Base-by-base conservation (phyloP, 2,888 invertebrate genomes). In the Xestobium rufovillosum region DNA sequence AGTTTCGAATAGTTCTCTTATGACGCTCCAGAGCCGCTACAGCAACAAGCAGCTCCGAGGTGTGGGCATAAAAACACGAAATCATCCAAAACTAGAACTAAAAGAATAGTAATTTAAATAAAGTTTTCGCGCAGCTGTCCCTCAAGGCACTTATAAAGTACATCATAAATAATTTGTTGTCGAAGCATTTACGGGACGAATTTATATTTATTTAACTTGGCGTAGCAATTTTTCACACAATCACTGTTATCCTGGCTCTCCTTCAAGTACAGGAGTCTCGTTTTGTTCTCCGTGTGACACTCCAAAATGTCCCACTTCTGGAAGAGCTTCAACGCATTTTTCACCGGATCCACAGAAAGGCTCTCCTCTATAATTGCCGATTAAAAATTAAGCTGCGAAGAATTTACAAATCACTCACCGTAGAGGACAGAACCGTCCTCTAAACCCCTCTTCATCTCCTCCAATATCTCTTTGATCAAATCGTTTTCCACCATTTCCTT, bases 221-320 rank as follows among this genome's bases (percentile, higher is more conserved):
- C 47, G 38, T 60, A 60, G 27, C 65, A 36, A 19, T 6, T 8
- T 11, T 44, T 52, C 3, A 63, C 55, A 33, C 57, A 49, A 15
- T 58, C 60, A 9, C 47, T 46, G 43, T 61, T 52, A 38, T 65
- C 63, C 26, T 59, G 49, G 14, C 49, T 42, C 34, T 65, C 63
- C 43, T 56, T 54, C 17, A 66, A 43, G 43, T 63, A 66, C 45
- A 60, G 63, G 27, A 65, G 41, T 36, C 59, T 49, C 34, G 61
- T 35, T 47, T 60, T 65, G 33, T 59, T 59, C 45, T 66, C 62
- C n/a, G 52, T 51, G 40, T 65, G 61, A 38, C 63, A 60, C 46
- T 88, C 83, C 17, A 92, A 56, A 8, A 88, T 77, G 46, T 80
- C 80, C 83, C 87, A 85, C 51, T 83, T 83, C 46, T 86, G 80